Percentiles rank a stretch among this genome's conserved stretches.
phyloP scores from a whole-genome alignment of 1,140 invertebrate species.

The Drosophila nebulosa region DNA sequence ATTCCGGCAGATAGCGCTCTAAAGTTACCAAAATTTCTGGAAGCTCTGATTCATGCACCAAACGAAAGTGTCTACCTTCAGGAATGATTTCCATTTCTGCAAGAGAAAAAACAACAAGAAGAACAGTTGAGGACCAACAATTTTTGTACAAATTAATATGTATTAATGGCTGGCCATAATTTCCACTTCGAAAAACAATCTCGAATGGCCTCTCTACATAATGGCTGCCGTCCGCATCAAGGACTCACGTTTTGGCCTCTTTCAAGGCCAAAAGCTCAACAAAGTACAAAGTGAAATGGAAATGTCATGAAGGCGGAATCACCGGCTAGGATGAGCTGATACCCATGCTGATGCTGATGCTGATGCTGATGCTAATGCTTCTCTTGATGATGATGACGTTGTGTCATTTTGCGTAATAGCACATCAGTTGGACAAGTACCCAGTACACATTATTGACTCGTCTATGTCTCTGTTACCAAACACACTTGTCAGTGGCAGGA shows the following conservation, averaged over 20 bases:
- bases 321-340: conserved; percentile 13
- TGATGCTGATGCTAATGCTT: conserved; percentile 39
- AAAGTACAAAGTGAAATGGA: conserved; percentile 17
- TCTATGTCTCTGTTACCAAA: not conserved
- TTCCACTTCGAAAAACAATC: conserved; percentile 21
- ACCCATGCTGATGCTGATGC: conserved; percentile 42
- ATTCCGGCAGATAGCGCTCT: conserved; percentile 89
- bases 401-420: not conserved
- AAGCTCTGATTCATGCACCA: conserved; percentile 90
- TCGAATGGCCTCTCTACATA: conserved; percentile 4
- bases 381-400: conserved; percentile 44
- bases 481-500: conserved; percentile 20
- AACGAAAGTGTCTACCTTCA: conserved; percentile 92
- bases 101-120: conserved; percentile 64
- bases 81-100: conserved; percentile 89
- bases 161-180: not conserved
- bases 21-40: conserved; percentile 88
- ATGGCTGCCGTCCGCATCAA: conserved; percentile 18
- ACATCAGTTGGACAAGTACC: not conserved
- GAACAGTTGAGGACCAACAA: too few relatives aligned
- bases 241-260: conserved; percentile 45
- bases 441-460: not conserved
- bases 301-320: conserved; percentile 8
- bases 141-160: conserved; percentile 6
- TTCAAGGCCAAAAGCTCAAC: conserved; percentile 47